Evolutionary conservation across 92 coral and sea anemone genomes (phyloP).

Genomic region (Palythoa caribaeorum): DNA sequence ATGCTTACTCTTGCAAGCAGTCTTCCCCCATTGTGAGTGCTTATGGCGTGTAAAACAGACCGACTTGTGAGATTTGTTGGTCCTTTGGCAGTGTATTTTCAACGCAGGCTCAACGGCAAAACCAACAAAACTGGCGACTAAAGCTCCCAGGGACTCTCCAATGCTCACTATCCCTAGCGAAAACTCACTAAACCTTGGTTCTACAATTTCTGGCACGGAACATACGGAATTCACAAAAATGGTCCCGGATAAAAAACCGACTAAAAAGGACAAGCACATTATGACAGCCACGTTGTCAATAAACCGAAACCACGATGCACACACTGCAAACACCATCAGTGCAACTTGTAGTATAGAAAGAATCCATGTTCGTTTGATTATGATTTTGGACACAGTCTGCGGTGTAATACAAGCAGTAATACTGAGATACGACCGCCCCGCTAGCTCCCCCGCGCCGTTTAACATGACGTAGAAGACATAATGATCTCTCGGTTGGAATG

Average conservation of each 20-base stretch:
- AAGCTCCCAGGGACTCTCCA: slow-evolving; percentile 71
- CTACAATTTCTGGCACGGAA: slow-evolving; percentile 72
- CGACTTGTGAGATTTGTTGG: neutral
- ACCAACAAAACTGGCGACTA: slow-evolving; percentile 79
- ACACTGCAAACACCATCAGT: slow-evolving; percentile 61
- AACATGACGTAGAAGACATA: slow-evolving; percentile 75
- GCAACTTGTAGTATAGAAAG: slow-evolving; percentile 59
- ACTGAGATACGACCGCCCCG: slow-evolving; percentile 76
- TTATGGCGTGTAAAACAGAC: slow-evolving; percentile 48
- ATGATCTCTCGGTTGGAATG: slow-evolving; percentile 78
- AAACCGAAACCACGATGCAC: slow-evolving; percentile 83
- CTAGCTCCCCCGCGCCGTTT: slow-evolving; percentile 75
- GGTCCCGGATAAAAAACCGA: slow-evolving; percentile 75
- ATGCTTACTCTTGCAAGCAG: slow-evolving; percentile 20
- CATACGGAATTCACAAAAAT: slow-evolving; percentile 82
- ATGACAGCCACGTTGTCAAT: slow-evolving; percentile 62
- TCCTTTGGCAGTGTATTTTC: slow-evolving; percentile 68
- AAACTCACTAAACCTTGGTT: slow-evolving; percentile 81
- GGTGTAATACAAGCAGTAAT: slow-evolving; percentile 69
- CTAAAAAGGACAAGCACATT: slow-evolving; percentile 63
- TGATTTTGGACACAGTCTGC: slow-evolving; percentile 52
- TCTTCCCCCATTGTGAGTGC: slow-evolving; percentile 13
- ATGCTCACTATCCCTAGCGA: slow-evolving; percentile 71
- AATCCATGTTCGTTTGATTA: slow-evolving; percentile 76
- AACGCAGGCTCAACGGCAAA: slow-evolving; percentile 76